phyloP scores from a whole-genome alignment of 1,140 invertebrate species.

The Helicoverpa armigera region DNA sequence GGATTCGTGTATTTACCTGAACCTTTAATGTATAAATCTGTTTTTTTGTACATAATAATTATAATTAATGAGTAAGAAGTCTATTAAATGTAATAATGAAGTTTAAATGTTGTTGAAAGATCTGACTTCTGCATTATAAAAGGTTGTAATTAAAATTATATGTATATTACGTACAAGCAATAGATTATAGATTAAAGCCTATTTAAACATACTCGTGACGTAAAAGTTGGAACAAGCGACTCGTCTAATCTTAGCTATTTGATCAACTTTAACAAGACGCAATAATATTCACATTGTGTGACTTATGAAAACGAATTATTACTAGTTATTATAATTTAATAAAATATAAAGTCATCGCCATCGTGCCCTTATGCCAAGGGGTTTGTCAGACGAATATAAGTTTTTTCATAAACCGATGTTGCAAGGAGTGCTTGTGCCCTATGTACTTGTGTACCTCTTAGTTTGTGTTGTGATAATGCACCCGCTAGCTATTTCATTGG shows the following conservation, averaged over 20 bases:
- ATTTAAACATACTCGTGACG: slow-evolving; percentile 47
- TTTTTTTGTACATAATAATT: slow-evolving; percentile 54
- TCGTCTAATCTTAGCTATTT: slow-evolving; percentile 42
- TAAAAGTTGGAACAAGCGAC: slow-evolving; percentile 21
- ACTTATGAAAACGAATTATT: slow-evolving; percentile 32
- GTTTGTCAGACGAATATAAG: too few species aligned
- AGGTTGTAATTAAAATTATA: slow-evolving; percentile 58
- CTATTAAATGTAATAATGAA: slow-evolving; percentile 53
- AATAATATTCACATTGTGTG: slow-evolving; percentile 35
- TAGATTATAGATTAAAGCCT: slow-evolving; percentile 57
- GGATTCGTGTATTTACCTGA: neutral
- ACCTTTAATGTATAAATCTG: slow-evolving; percentile 30
- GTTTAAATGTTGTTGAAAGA: slow-evolving; percentile 59
- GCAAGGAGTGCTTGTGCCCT: slow-evolving; percentile 5
- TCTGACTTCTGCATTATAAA: slow-evolving; percentile 55
- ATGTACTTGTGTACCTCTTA: slow-evolving; percentile 21
- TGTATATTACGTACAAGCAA: slow-evolving; percentile 56
- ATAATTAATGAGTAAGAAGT: slow-evolving; percentile 51
- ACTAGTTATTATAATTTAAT: slow-evolving; percentile 31
- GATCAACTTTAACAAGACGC: slow-evolving; percentile 9
- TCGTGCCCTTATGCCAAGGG: too few species aligned
- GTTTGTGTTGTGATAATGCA: slow-evolving; percentile 53
- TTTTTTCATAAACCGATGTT: neutral
- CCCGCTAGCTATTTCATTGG: slow-evolving; percentile 58
- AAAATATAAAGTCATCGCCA: too few species aligned